Conservation (phyloP, 2,113 vertebrate genomes). For the Carassius auratus region DNA sequence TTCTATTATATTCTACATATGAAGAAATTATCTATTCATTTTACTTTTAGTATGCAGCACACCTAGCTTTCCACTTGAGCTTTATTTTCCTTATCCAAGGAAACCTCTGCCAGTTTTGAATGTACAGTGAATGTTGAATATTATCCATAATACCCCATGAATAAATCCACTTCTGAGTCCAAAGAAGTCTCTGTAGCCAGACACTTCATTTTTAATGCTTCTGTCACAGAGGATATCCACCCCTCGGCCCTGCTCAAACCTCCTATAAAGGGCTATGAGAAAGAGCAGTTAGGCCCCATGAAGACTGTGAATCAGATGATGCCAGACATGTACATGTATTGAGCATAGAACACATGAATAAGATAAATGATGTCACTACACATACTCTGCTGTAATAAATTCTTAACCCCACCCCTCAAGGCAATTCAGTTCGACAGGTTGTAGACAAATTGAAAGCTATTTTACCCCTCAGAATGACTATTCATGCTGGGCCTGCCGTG, state of each 20-base stretch:
- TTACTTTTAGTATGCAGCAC: background rate
- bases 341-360: background rate
- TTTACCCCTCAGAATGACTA: background rate
- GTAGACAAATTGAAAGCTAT: background rate
- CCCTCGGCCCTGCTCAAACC: background rate
- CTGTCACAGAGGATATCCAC: constrained; percentile 32
- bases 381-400: constrained; percentile 12
- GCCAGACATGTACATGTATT: constrained; percentile 4
- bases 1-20: background rate
- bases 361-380: background rate
- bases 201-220: constrained; percentile 56
- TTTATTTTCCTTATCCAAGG: background rate
- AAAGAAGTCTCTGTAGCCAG: constrained; percentile 55
- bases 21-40: background rate
- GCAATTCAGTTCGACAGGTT: background rate
- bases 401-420: background rate
- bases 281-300: background rate
- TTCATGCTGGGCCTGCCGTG: background rate
- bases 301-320: background rate
- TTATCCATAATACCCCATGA: constrained; percentile 18
- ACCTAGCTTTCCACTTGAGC: background rate
- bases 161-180: constrained; percentile 33
- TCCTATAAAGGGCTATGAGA: background rate
- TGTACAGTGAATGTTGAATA: constrained; percentile 35
- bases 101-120: constrained; percentile 4